These are phyloP conservation scores for Fragum fragum DNA, from an alignment of 2,888 invertebrate genomes.

Conservation along the genomic window DNA sequence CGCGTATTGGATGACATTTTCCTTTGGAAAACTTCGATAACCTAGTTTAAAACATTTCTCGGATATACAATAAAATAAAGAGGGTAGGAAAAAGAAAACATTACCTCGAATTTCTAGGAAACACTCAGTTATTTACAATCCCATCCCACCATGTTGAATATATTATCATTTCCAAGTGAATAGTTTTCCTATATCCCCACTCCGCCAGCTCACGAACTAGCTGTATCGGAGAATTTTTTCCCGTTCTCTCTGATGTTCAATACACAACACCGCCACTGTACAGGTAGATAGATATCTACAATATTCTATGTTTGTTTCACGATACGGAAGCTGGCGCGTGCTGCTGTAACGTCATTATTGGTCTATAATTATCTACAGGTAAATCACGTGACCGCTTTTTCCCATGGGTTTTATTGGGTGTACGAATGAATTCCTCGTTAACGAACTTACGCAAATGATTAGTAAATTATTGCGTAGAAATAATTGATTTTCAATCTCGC, in stretches of 20 bases:
- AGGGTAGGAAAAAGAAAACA: no score
- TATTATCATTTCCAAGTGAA: slow-evolving; percentile 30
- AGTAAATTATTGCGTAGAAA: no score
- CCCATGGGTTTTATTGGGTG: neutral
- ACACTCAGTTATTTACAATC: neutral
- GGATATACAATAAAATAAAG: no score
- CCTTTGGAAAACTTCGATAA: no score
- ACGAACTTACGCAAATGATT: neutral
- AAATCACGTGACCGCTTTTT: slow-evolving; percentile 10
- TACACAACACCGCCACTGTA: neutral
- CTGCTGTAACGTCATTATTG: slow-evolving; percentile 19
- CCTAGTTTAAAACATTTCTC: no score
- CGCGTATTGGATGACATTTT: no score
- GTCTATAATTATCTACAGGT: neutral
- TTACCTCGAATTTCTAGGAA: neutral
- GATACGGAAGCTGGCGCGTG: slow-evolving; percentile 5
- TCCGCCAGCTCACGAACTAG: neutral
- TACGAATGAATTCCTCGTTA: neutral
- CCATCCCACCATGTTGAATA: slow-evolving; percentile 27
- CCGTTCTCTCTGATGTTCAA: slow-evolving; percentile 6
- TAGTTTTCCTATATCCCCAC: neutral
- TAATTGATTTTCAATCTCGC: no score
- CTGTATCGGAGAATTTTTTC: slow-evolving; percentile 17
- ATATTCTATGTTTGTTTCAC: neutral
- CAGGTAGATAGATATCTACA: slow-evolving; percentile 9